Conservation (phyloP, 2,888 invertebrate species). For the Electrophaes corylata region DNA sequence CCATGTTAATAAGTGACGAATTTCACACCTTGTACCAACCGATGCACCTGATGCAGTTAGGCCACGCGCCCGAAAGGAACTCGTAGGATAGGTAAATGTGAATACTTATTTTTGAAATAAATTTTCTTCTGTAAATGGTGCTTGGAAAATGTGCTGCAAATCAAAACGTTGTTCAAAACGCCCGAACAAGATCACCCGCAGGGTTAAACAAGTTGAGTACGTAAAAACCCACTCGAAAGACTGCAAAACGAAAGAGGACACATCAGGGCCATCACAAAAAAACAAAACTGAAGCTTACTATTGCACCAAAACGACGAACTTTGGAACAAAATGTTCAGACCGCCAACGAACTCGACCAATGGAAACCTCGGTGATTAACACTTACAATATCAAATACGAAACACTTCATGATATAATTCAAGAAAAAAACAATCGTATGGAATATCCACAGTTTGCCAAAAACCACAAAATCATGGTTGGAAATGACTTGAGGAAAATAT, state of each 20-base stretch:
- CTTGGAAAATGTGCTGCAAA: conserved; percentile 6
- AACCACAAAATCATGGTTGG: conserved; percentile 28
- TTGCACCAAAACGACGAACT: conserved; percentile 35
- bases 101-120: conserved; percentile 28
- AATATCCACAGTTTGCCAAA: conserved; percentile 38
- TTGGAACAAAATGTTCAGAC: conserved; percentile 31
- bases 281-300: conserved; percentile 39
- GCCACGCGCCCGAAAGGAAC: conserved; percentile 12
- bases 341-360: conserved; percentile 9
- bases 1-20: conserved; percentile 25
- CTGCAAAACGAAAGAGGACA: conserved; percentile 19
- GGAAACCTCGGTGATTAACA: conserved; percentile 17
- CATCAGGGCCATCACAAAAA: conserved; percentile 17
- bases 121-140: conserved; percentile 34
- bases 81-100: conserved; percentile 16
- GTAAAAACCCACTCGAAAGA: conserved; percentile 22
- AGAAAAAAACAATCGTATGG: conserved; percentile 35
- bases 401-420: conserved; percentile 27
- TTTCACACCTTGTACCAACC: conserved; percentile 20
- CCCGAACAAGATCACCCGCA: conserved; percentile 32
- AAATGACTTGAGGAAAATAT: conserved; percentile 35
- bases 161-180: conserved; percentile 3
- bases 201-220: conserved; percentile 36
- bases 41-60: conserved; percentile 22
- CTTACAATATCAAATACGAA: conserved; percentile 32